Evolutionary conservation across 1,140 invertebrate genomes (phyloP), one percentile per base, ranked within the genome.

Genomic region (Procambarus virginalis): DNA sequence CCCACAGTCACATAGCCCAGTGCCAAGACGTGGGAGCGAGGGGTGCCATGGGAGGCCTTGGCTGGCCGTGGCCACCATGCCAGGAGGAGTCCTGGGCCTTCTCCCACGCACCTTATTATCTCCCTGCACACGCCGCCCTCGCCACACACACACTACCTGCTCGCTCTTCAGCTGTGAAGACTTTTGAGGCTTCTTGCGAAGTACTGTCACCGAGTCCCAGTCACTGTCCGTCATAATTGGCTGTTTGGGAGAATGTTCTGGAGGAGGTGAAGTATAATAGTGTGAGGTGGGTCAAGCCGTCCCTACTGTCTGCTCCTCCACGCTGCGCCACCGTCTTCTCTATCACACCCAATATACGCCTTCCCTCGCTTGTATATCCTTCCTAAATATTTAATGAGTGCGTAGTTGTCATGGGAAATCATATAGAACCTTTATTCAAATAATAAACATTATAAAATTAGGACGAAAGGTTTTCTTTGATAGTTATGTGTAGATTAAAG

Each of bases 161-260:
- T 91, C 86, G 80, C 84, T 91, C 68, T 91, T 91, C 10, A 92
- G 84, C 83, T 83, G 73, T 20, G 87, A 92, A 14, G 92, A 89
- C 77, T 92, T 91, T 70, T 91, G 86, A 48, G 91, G 91, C 75
- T 90, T 91, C 84, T 92, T 92, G 2, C 91, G 81, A 17, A 92
- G 75, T 34, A 91, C 86, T 79, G 91, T 92, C 64, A 92, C 91
- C 45, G 91, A 91, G 84, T 92, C 91, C 91, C 91, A 92, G 64
- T 92, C 91, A 79, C 91, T 92, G 49, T 92, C 91, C 34, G 89
- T 68, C 91, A 92, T 92, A 3, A 58, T 75, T 46, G 49, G 34
- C 17, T 14, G 51, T n/a, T 48, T 22, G 17, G n/a, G 79, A 34
- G 84, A 55, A 64, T 55, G 3, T 55, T 76, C 73, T 86, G 51